These are phyloP conservation scores for Leptoteleia sp. DNA, from an alignment of 1,140 invertebrate genomes.

Conservation along the genomic window DNA sequence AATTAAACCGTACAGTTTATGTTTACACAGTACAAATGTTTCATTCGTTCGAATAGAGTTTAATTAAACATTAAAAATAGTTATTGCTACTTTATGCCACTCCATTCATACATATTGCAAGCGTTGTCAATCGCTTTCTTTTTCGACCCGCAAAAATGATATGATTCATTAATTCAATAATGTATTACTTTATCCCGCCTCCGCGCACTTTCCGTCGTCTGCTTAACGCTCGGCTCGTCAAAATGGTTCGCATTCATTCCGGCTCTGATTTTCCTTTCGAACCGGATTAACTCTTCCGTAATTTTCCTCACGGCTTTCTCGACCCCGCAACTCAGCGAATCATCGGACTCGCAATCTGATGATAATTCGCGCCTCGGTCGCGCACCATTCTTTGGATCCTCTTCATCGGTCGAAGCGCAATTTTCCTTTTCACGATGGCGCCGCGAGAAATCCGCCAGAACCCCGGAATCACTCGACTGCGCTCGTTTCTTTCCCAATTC, in stretches of 20 bases:
- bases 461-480: conserved; percentile 71
- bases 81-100: too few relatives aligned
- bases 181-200: conserved; percentile 40
- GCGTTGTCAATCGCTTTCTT: too few relatives aligned
- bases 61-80: too few relatives aligned
- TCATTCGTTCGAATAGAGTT: too few relatives aligned
- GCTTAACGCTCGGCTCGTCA: conserved; percentile 17
- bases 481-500: conserved; percentile 43
- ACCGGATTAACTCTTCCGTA: conserved; percentile 74
- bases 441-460: conserved; percentile 63
- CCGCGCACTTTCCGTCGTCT: neutral
- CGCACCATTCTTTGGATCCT: conserved; percentile 15
- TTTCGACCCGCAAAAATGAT: too few relatives aligned
- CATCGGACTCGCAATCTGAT: conserved; percentile 63
- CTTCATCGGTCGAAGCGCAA: conserved; percentile 31
- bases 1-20: too few relatives aligned
- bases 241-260: conserved; percentile 51
- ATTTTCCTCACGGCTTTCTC: conserved; percentile 71
- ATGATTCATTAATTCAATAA: conserved; percentile 1
- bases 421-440: conserved; percentile 24
- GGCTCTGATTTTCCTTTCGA: conserved; percentile 68
- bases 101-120: too few relatives aligned
- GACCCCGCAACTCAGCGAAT: conserved; percentile 65
- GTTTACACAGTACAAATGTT: too few relatives aligned
- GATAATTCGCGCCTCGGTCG: conserved; percentile 25